Conservation (phyloP, 2,113 vertebrate genomes). For the Macquaria australasica region DNA sequence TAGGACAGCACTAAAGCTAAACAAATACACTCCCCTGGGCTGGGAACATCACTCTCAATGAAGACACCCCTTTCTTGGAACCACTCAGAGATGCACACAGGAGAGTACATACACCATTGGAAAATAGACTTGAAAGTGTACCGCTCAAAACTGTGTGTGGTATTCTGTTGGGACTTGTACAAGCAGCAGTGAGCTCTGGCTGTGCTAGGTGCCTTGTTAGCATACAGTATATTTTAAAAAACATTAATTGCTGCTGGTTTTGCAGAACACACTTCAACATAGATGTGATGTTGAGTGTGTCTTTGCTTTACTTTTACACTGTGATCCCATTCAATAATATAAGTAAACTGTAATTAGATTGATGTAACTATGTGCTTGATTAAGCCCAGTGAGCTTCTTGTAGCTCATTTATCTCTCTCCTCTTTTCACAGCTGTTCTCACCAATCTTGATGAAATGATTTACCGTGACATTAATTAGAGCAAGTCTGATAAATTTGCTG, state of each 20-base stretch:
- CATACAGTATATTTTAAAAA: background rate
- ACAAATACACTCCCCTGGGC: slow-evolving; percentile 72
- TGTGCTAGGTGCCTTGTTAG: slow-evolving; percentile 17
- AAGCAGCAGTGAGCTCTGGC: slow-evolving; percentile 20
- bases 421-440: slow-evolving; percentile 16
- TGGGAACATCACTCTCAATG: slow-evolving; percentile 69
- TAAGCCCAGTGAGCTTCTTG: slow-evolving; percentile 5
- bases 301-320: slow-evolving; percentile 3
- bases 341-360: slow-evolving; percentile 12
- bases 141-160: slow-evolving; percentile 33
- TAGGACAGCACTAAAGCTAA: slow-evolving; percentile 70
- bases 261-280: slow-evolving; percentile 17
- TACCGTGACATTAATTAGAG: background rate
- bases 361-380: slow-evolving; percentile 10
- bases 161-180: slow-evolving; percentile 38
- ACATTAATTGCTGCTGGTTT: slow-evolving; percentile 3
- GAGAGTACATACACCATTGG: slow-evolving; percentile 25
- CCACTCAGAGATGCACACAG: slow-evolving; percentile 39
- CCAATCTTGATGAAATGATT: slow-evolving; percentile 4
- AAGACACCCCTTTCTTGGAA: slow-evolving; percentile 35
- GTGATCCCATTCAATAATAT: background rate
- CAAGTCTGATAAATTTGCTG: background rate
- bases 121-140: slow-evolving; percentile 57
- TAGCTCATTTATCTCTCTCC: slow-evolving; percentile 28
- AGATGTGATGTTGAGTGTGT: background rate